Evolutionary conservation across 2,113 vertebrate genomes (phyloP).

Genomic region (Larimichthys polyactis): DNA sequence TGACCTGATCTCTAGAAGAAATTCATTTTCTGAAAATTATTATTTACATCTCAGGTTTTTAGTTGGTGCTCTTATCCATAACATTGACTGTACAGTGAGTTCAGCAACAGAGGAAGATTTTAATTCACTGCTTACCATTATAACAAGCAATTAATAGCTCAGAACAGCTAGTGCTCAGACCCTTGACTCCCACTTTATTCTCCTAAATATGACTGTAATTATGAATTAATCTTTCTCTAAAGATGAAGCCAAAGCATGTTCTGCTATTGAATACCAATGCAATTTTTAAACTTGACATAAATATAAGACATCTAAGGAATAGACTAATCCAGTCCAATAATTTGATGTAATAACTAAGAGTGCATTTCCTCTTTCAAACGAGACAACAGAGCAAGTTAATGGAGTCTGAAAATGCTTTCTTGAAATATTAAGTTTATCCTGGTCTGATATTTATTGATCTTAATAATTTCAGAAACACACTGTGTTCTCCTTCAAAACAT

Average conservation of each 20-base stretch:
- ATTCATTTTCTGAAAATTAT: not conserved
- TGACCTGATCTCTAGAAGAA: conserved; percentile 77
- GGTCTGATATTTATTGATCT: not conserved
- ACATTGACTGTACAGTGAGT: not conserved
- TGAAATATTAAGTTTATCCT: not conserved
- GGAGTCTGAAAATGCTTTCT: not conserved
- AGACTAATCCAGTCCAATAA: not conserved
- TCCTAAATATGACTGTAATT: conserved; percentile 8
- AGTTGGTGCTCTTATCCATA: not conserved
- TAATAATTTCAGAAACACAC: not conserved
- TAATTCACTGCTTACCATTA: not conserved
- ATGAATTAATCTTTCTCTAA: conserved; percentile 8
- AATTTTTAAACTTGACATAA: not conserved
- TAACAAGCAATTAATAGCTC: conserved; percentile 6
- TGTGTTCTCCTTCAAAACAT: not conserved
- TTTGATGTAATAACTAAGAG: not conserved
- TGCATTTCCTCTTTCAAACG: not conserved
- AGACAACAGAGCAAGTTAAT: not conserved
- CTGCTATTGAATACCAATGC: not conserved
- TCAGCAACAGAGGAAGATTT: not conserved
- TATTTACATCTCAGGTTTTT: not conserved
- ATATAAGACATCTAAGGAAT: not conserved
- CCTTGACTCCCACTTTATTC: not conserved
- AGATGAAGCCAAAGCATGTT: not conserved
- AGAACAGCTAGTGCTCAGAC: not conserved